phyloP scores from a whole-genome alignment of 2,797 vertebrate species.

The Hemibagrus guttatus region DNA sequence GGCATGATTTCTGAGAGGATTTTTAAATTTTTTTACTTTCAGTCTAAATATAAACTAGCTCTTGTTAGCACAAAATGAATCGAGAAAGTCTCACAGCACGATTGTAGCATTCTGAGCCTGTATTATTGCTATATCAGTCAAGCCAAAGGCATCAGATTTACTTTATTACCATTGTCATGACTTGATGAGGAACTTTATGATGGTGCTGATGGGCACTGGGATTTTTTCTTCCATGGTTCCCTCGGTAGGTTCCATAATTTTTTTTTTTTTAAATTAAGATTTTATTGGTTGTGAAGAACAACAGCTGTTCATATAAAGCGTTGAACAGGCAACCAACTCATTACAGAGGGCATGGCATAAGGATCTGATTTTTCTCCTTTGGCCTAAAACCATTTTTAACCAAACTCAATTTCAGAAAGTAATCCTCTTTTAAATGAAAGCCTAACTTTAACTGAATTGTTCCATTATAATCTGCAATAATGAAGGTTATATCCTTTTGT shows the following conservation, averaged over 20 bases:
- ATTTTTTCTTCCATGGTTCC: neutral
- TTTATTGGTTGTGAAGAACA: slow-evolving; percentile 11
- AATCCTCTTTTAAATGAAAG: neutral
- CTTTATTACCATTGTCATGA: neutral
- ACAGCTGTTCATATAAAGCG: neutral
- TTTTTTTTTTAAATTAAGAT: slow-evolving; percentile 4
- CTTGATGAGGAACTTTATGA: neutral
- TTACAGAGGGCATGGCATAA: neutral
- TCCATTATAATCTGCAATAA: slow-evolving; percentile 3
- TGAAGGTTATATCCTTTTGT: neutral
- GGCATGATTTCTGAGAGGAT: neutral
- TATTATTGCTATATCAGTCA: neutral
- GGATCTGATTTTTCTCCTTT: neutral
- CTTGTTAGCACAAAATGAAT: neutral
- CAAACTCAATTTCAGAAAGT: neutral
- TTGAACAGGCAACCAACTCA: neutral
- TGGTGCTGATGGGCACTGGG: slow-evolving; percentile 12
- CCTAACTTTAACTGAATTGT: neutral
- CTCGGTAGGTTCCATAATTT: neutral
- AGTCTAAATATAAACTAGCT: neutral
- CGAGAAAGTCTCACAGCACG: neutral
- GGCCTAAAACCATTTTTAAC: neutral
- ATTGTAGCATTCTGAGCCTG: neutral
- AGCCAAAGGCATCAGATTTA: neutral
- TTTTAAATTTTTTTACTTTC: neutral